Base-by-base conservation (phyloP, 92 coral and sea anemone species). In the Blastomussa wellsi region DNA sequence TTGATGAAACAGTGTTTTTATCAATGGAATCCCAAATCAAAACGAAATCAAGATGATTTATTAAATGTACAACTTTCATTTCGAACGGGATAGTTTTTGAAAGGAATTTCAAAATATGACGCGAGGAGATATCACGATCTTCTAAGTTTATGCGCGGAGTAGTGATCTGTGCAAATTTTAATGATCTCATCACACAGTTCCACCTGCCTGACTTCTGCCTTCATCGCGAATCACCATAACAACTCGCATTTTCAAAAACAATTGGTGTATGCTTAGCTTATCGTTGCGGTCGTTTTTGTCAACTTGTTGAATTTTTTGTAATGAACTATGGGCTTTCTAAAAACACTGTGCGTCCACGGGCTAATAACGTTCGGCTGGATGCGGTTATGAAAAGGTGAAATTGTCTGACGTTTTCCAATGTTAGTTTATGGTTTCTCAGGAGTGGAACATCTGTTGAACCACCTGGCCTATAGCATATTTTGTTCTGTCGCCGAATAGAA, bases 281-380 rank as follows among this genome's bases (percentile, higher is more conserved):
- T 82, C 87, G 51, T 48, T 74, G 80, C 26, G 74, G 81, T 62
- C 0, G 59, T 41, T 83, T 60, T 41, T 59, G 80, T 82, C 86
- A 71, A 83, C 87, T 83, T 74, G 87, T 83, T 74, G 81, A 39
- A 53, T 8, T 73, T n/a, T 72, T 37, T 82, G 69, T 82, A 55
- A 82, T 82, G 86, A 82, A 71, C 79, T 15, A 52, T 72, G 77
- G 79, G 79, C 35, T 52, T 71, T 38, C 86, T 19, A 51, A 82
- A 71, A 70, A 82, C 86, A 71, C 35, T 82, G 78, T 37, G 49
- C 77, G 35, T 4, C 65, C 57, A 71, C 37, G 86, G 28, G 53
- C 36, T 8, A 82, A 38, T 64, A 80, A 80, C 37, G 53, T 71
- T 33, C 66, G 79, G 86, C 37, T 82, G 86, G 86, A 52, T 66